Evolutionary conservation across 2,888 invertebrate genomes (phyloP).

Genomic region (Augiades crinisus): DNA sequence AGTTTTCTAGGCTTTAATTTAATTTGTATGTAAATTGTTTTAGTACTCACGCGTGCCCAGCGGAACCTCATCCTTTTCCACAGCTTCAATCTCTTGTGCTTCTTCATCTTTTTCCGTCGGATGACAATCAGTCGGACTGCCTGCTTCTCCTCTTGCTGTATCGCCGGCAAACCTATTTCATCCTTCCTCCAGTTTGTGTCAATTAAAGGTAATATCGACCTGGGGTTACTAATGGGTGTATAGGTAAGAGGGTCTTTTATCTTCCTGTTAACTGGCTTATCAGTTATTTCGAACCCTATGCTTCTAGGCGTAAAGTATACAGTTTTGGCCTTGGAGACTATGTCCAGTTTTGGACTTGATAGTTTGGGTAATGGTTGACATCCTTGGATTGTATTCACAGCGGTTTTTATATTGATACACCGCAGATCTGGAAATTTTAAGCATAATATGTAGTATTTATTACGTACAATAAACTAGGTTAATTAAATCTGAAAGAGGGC

Average conservation of each 20-base stretch:
- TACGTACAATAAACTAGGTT: too few species aligned
- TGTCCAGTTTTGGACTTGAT: slow-evolving; percentile 37
- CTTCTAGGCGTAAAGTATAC: slow-evolving; percentile 57
- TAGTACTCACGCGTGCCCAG: slow-evolving; percentile 85
- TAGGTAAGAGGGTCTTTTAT: slow-evolving; percentile 63
- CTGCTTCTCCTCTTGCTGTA: slow-evolving; percentile 81
- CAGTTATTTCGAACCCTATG: slow-evolving; percentile 58
- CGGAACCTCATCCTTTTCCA: slow-evolving; percentile 89
- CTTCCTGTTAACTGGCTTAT: slow-evolving; percentile 42
- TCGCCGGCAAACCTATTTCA: slow-evolving; percentile 71
- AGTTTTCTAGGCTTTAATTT: too few species aligned
- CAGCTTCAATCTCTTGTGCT: slow-evolving; percentile 90
- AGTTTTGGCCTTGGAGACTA: slow-evolving; percentile 41
- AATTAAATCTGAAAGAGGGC: too few species aligned
- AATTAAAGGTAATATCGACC: slow-evolving; percentile 66
- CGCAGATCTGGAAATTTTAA: slow-evolving; percentile 59
- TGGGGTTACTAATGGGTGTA: slow-evolving; percentile 66
- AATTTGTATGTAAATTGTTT: too few species aligned
- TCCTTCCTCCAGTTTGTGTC: slow-evolving; percentile 65
- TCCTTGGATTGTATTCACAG: slow-evolving; percentile 55
- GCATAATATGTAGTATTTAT: background rate
- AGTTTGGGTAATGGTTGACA: slow-evolving; percentile 41
- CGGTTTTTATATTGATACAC: slow-evolving; percentile 56
- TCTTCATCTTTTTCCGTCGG: slow-evolving; percentile 91
- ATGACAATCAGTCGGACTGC: slow-evolving; percentile 89